Base-by-base conservation (phyloP, 1,140 invertebrate species). In the Bombus superbus region DNA sequence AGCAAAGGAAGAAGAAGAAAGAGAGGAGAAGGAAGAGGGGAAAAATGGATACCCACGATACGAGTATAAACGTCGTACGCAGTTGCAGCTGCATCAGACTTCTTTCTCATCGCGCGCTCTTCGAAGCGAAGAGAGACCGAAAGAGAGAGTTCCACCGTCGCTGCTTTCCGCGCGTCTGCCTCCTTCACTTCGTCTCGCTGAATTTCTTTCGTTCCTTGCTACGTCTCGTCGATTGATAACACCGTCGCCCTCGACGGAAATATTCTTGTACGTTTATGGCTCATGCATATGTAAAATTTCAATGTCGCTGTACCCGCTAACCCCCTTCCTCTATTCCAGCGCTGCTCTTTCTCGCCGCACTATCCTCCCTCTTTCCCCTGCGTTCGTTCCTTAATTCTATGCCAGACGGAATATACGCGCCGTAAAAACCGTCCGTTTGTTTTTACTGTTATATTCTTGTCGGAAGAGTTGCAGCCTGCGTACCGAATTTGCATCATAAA, bases 51-150 rank as follows among this genome's bases (percentile, higher is more conserved):
- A 80, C 74, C 35, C 78, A 42, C 73, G 75, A 90, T 88, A 81
- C 53, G 71, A 73, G 82, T 57, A 83, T 84, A 84, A 89, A 89
- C 79, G 86, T 90, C 89, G 84, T 53, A 80, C 86, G 88, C 89
- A 90, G 89, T 80, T 86, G 86, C 88, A 83, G 75, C 82, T 90
- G 89, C 89, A 90, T 88, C 86, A 80, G 88, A 90, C 86, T 90
- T 89, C 83, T 72, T 83, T 73, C 79, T 85, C 79, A 72, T 88
- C 86, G 69, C 81, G 66, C 44, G 22, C 73, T 76, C 64, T 57
- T 64, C 44, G 57, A 47, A 35, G 44, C 38, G 40, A 22, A 1
- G 22, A n/a, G 44, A 59, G 53, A 8, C 1, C 32, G 11, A 35
- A n/a, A 38, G 35, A n/a, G 25, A 47, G 78, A 69, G 47, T 69